Evolutionary conservation across 2,113 vertebrate species (phyloP), one percentile per base, ranked within the genome.

Genomic region (Caranx ignobilis): DNA sequence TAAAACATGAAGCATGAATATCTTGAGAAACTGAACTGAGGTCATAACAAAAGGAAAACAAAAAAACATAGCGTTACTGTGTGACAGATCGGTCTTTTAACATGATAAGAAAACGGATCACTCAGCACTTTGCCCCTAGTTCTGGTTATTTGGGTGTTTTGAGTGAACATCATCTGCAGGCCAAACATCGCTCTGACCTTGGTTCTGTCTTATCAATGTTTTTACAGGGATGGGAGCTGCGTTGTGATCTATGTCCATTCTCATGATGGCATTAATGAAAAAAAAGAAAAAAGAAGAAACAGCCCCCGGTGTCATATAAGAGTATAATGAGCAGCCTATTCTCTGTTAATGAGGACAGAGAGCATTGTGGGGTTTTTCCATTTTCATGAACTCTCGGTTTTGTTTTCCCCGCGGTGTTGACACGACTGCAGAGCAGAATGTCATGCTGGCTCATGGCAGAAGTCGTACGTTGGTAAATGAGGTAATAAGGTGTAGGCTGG

Each of bases 161-260:
- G 77, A 83, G 15, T 31, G 1, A 26, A 68, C 70, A 73, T 78
- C 52, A 64, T 83, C 68, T 79, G 55, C 16, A 26, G 63, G 56
- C 39, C 63, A 59, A 78, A 65, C 56, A 56, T 79, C 68, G 77
- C 69, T 31, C 18, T 87, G 64, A 86, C 90, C 85, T 91, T n/a
- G 72, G 31, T 19, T 52, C 60, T 75, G 55, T 63, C 76, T 61
- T 86, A 93, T 90, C 84, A 2, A 39, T 71, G 77, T 81, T 88
- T 80, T 84, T 62, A 4, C 82, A 70, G 63, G 34, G 47, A 59
- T 55, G 65, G 32, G 21, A 71, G 75, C 67, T 60, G 70, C 31
- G 37, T 56, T 62, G 4, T 78, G 75, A 89, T 86, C 86, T 71
- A 0, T 62, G 6, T 18, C n/a, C 56, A 35, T 57, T 82, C 57